Conservation (phyloP, 1,140 invertebrate species). For the Drosophila mauritiana region DNA sequence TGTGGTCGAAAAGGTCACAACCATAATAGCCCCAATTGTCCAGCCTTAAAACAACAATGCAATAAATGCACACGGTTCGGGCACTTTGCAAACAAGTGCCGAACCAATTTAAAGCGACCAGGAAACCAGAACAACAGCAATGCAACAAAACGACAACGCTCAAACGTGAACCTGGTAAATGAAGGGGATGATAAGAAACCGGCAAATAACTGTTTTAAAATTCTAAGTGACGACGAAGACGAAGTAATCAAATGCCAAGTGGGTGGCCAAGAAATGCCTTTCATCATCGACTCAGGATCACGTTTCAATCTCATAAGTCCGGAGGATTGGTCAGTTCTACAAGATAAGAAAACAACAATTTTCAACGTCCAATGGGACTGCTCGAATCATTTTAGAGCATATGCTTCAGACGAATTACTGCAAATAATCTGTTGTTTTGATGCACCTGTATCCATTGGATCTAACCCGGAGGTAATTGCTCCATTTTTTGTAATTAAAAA, state of each 20-base stretch:
- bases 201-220: not conserved
- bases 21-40: too few species aligned
- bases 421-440: not conserved
- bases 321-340: not conserved
- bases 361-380: not conserved
- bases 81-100: too few species aligned
- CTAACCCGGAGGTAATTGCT: not conserved
- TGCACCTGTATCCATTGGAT: not conserved
- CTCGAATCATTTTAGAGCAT: not conserved
- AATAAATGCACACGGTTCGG: too few species aligned
- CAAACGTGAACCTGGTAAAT: too few species aligned
- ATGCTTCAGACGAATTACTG: constrained; percentile 2
- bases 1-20: too few species aligned
- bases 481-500: not conserved
- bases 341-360: not conserved
- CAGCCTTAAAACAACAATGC: too few species aligned
- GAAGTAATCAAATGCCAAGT: constrained; percentile 9
- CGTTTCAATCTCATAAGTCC: not conserved
- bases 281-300: constrained; percentile 4
- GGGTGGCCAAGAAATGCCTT: not conserved
- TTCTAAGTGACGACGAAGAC: not conserved
- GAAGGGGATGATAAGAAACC: too few species aligned
- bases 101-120: too few species aligned
- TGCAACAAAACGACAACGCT: too few species aligned
- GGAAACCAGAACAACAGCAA: too few species aligned